Conservation (phyloP, 2,797 vertebrate species). For the Neosilurus mollespiculum region DNA sequence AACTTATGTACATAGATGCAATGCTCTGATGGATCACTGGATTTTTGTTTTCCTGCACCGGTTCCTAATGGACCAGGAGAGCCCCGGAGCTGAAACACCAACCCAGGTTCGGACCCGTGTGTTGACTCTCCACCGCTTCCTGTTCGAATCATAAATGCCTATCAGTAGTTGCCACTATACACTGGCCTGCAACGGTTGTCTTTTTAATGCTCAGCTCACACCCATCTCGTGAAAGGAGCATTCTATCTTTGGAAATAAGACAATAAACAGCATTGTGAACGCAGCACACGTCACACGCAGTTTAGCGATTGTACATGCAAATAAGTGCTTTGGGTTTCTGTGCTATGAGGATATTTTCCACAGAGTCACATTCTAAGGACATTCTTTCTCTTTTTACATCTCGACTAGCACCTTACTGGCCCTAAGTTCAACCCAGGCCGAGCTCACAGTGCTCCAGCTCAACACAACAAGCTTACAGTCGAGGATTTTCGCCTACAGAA, state of each 20-base stretch:
- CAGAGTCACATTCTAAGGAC: not conserved
- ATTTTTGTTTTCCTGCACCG: slow-evolving; percentile 12
- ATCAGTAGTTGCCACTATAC: slow-evolving; percentile 32
- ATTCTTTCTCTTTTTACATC: slow-evolving; percentile 63
- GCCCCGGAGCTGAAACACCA: slow-evolving; percentile 6
- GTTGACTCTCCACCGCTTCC: not conserved
- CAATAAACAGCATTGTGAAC: slow-evolving; percentile 40
- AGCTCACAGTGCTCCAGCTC: slow-evolving; percentile 31
- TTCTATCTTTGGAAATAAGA: slow-evolving; percentile 36
- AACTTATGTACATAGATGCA: slow-evolving; percentile 47
- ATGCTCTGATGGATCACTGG: slow-evolving; percentile 12
- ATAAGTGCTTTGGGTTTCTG: slow-evolving; percentile 66
- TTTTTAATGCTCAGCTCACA: not conserved
- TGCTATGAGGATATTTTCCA: not conserved
- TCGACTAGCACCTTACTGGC: slow-evolving; percentile 70
- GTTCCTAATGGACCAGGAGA: slow-evolving; percentile 30
- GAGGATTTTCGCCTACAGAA: slow-evolving; percentile 8
- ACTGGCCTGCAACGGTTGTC: not conserved
- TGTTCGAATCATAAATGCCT: slow-evolving; percentile 17
- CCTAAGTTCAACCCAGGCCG: not conserved
- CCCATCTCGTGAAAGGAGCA: not conserved
- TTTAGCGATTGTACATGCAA: slow-evolving; percentile 66
- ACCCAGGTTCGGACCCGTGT: slow-evolving; percentile 14
- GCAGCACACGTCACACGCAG: slow-evolving; percentile 15
- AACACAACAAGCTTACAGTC: slow-evolving; percentile 23